Evolutionary conservation across 2,113 vertebrate genomes (phyloP).

Genomic region (Gasterosteus nipponicus): DNA sequence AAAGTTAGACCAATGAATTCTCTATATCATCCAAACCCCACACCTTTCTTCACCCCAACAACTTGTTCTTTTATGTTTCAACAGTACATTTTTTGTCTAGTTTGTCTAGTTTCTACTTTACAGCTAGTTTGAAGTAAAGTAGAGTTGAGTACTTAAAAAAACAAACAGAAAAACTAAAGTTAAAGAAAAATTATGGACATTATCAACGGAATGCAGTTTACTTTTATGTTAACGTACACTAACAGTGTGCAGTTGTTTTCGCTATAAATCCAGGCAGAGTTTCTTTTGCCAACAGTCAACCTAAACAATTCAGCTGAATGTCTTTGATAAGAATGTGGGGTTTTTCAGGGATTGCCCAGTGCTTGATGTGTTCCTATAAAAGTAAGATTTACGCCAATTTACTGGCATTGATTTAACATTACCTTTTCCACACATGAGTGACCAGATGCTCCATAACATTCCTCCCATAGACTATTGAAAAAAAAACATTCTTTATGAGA

Average conservation of each 20-base stretch:
- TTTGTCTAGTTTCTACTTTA: too few relatives aligned
- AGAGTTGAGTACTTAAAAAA: too few relatives aligned
- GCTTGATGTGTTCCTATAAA: constrained; percentile 25
- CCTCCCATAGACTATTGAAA: neutral
- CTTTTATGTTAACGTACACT: neutral
- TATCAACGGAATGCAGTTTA: neutral
- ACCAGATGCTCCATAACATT: constrained; percentile 28
- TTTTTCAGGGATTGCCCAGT: neutral
- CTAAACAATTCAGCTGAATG: neutral
- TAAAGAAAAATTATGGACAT: neutral
- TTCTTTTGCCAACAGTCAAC: neutral
- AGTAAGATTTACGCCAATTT: constrained; percentile 9
- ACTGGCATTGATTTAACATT: neutral
- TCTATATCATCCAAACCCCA: neutral
- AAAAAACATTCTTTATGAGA: neutral
- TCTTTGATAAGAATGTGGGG: neutral
- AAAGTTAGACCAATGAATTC: neutral
- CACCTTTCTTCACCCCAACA: neutral
- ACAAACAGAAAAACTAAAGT: too few relatives aligned
- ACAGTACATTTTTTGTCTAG: neutral
- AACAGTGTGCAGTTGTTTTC: neutral
- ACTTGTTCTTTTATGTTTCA: neutral
- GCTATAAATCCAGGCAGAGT: neutral
- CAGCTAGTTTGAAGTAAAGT: too few relatives aligned
- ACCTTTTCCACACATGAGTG: constrained; percentile 10